Base-by-base conservation (phyloP, 2,797 vertebrate species). In the Labroides dimidiatus region DNA sequence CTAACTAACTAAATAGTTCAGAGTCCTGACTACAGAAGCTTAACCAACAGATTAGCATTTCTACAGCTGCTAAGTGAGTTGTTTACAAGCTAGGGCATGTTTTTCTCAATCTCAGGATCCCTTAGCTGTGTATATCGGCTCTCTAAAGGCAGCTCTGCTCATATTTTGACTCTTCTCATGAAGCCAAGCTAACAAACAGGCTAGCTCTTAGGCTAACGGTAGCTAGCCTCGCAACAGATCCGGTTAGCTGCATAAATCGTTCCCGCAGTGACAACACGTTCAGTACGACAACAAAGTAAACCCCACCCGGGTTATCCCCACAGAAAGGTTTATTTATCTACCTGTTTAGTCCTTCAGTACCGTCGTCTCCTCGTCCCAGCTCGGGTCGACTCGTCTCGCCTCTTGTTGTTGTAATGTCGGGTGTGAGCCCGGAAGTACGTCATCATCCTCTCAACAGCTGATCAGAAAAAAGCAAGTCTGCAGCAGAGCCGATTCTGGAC, bases 381-480 rank as follows among this genome's bases (percentile, higher is more conserved):
- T 45, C 27, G 15, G 37, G 60, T 78, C 53, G 21, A 3, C 48
- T 36, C 20, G 68, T n/a, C n/a, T n/a, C n/a, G n/a, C 20, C 75
- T 14, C 37, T 39, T 89, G 77, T 91, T 91, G 80, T 90, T 84
- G 50, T 89, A 90, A 89, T 83, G 87, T 84, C 86, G 81, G 82
- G 82, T 56, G 80, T 81, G 58, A 59, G 24, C 74, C 64, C 88
- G 91, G 93, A 93, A 91, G 11, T 2, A 74, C 91, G 89, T 93
- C 87, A 84, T 3, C 4, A 3, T 21, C 21, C 6, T 20, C 47
- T 19, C 50, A 73, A 78, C 77, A 86, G 81, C 87, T 78, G 80
- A 83, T 75, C 14, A 9, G 20, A 14, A 1, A 0, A 33, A 27
- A 20, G 11, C 36, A 3, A 7, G 3, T 9, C 3, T 27, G 6